Evolutionary conservation across 2,113 vertebrate species (phyloP).

Genomic region (Sceloporus tristichus): DNA sequence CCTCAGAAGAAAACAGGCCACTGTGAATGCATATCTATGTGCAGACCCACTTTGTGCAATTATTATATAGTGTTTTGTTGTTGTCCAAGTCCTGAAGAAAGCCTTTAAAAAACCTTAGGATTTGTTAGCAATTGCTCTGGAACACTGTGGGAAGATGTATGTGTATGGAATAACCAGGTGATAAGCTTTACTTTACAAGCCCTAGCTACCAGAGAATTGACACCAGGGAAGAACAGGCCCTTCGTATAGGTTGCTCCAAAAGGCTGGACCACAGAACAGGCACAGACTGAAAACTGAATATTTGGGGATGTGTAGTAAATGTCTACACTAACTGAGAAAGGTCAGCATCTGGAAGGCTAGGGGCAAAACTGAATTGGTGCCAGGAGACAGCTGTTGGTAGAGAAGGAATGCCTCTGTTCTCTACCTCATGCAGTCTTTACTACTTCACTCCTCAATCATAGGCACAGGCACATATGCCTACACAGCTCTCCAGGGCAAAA

Average conservation of each 20-base stretch:
- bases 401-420: neutral
- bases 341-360: slow-evolving; percentile 4
- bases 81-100: neutral
- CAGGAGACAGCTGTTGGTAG: neutral
- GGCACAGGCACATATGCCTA: neutral
- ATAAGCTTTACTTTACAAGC: neutral
- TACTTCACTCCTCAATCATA: neutral
- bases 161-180: neutral
- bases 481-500: neutral
- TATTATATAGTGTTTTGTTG: neutral
- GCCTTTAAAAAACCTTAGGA: neutral
- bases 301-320: neutral
- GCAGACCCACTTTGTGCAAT: neutral
- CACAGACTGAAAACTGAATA: neutral
- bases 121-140: neutral
- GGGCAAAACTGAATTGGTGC: neutral
- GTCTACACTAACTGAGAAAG: neutral
- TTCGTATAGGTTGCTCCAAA: neutral
- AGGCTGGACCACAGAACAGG: neutral
- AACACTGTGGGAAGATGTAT: neutral
- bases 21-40: neutral
- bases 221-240: neutral
- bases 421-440: slow-evolving; percentile 2
- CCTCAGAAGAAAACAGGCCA: neutral
- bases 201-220: neutral